These are phyloP conservation scores for Rhimphoctona megacephalus DNA, from an alignment of 2,888 invertebrate genomes.

Conservation along the genomic window DNA sequence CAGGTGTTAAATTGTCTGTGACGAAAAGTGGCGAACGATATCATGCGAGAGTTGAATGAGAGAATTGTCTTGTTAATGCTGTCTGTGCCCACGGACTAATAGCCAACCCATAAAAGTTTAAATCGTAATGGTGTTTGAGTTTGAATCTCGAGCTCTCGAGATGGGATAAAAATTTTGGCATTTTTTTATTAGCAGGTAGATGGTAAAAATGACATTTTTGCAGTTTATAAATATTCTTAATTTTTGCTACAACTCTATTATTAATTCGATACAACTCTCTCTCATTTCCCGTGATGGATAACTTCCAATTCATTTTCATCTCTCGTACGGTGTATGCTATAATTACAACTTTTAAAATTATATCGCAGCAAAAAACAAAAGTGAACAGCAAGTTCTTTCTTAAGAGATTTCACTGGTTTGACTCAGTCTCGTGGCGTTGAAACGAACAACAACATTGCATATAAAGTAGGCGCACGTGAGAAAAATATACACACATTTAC, in stretches of 20 bases:
- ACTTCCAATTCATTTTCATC: background rate
- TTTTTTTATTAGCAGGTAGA: background rate
- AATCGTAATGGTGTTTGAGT: background rate
- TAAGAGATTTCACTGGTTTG: constrained; percentile 52
- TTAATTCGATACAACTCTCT: background rate
- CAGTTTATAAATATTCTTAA: background rate
- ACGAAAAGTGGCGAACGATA: constrained; percentile 79
- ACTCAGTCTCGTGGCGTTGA: background rate
- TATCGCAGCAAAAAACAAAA: constrained; percentile 21
- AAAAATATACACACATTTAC: constrained; percentile 22
- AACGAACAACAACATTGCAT: constrained; percentile 19
- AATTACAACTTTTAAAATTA: background rate
- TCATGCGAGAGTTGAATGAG: constrained; percentile 64
- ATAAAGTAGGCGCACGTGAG: constrained; percentile 26
- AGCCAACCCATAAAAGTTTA: constrained; percentile 25
- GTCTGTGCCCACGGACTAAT: constrained; percentile 14
- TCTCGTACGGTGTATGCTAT: background rate
- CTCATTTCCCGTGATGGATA: background rate
- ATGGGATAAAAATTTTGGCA: too few species aligned
- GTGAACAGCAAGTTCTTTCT: constrained; percentile 44
- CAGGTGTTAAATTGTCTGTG: constrained; percentile 85
- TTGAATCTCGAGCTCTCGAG: background rate
- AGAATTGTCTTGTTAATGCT: constrained; percentile 14
- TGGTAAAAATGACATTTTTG: background rate
- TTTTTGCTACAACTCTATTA: background rate